These are phyloP conservation scores for Rhagologus leucostigma DNA, from an alignment of 2,113 vertebrate species.

Conservation along the genomic window DNA sequence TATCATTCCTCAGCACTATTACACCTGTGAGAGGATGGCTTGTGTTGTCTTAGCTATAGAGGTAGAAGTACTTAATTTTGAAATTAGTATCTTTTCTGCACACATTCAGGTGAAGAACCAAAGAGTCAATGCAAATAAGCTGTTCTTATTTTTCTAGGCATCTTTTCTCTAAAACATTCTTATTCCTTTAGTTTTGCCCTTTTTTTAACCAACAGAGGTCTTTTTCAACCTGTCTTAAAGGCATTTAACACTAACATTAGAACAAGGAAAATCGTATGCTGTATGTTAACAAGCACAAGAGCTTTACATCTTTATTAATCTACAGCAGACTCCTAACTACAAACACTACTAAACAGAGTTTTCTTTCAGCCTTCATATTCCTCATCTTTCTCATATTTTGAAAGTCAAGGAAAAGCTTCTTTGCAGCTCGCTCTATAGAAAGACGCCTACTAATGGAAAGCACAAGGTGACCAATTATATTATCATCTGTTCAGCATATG, in stretches of 20 bases:
- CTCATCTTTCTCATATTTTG: neutral
- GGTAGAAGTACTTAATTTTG: slow-evolving; percentile 36
- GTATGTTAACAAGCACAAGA: neutral
- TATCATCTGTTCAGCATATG: neutral
- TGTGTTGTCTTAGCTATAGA: slow-evolving; percentile 14
- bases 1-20: slow-evolving; percentile 48
- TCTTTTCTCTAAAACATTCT: neutral
- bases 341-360: neutral
- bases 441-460: neutral
- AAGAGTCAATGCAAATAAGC: neutral
- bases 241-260: neutral
- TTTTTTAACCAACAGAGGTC: neutral
- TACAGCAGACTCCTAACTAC: neutral
- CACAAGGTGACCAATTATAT: neutral
- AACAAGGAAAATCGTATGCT: neutral
- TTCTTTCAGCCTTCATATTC: neutral
- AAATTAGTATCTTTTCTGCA: slow-evolving; percentile 33
- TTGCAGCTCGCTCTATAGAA: neutral
- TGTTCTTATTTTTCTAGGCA: neutral
- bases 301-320: neutral
- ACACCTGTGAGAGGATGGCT: slow-evolving; percentile 16
- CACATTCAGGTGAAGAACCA: neutral
- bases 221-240: neutral
- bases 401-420: neutral
- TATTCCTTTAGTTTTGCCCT: neutral